These are phyloP conservation scores for Drosophila meridiana DNA, from an alignment of 2,888 invertebrate genomes.

Conservation along the genomic window DNA sequence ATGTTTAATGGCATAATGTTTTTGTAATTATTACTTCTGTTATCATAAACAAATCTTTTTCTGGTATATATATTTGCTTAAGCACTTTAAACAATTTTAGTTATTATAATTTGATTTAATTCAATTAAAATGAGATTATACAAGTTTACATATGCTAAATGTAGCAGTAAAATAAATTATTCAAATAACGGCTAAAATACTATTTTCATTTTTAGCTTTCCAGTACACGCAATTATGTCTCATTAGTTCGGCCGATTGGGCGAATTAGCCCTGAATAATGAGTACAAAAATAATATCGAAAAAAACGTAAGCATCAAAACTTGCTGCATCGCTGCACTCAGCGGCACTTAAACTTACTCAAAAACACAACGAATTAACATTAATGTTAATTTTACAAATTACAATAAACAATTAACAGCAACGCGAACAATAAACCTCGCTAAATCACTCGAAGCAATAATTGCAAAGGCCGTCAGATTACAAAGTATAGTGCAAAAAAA, in stretches of 20 bases:
- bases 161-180: slow-evolving; percentile 3
- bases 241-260: slow-evolving; percentile 38
- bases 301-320: slow-evolving; percentile 16
- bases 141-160: neutral
- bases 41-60: neutral
- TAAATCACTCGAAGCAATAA: slow-evolving; percentile 42
- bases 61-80: neutral
- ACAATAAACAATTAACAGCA: slow-evolving; percentile 52
- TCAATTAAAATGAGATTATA: neutral
- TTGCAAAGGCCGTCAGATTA: slow-evolving; percentile 34
- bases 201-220: neutral
- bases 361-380: slow-evolving; percentile 31
- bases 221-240: slow-evolving; percentile 25
- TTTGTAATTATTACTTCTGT: neutral
- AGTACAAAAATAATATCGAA: slow-evolving; percentile 2
- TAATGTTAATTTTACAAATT: slow-evolving; percentile 59
- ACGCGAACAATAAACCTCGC: slow-evolving; percentile 29
- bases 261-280: slow-evolving; percentile 47
- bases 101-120: neutral
- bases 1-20: too few relatives aligned
- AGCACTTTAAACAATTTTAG: neutral
- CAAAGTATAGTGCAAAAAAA: slow-evolving; percentile 6
- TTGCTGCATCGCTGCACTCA: slow-evolving; percentile 53
- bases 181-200: neutral
- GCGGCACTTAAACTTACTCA: slow-evolving; percentile 17